Evolutionary conservation across 64 coral and sea anemone species (phyloP), one percentile per base, ranked within the genome.

Genomic region (Cladopsammia gracilis): DNA sequence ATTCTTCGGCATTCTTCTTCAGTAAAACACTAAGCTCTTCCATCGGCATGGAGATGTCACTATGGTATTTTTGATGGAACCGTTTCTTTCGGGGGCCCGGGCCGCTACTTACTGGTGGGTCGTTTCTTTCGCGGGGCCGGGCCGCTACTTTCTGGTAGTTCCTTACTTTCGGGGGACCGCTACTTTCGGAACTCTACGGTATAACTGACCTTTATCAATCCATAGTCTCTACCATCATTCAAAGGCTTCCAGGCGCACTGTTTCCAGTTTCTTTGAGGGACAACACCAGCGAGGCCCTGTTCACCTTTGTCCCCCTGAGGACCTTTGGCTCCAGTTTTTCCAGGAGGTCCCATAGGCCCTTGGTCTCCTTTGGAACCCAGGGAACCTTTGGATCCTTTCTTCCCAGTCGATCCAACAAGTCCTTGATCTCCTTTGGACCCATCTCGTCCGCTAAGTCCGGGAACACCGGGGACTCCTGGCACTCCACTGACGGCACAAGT

Each of bases 241-340:
- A 83, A 18, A 18, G 4, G 0, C 44, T 83, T 83, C 79, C 79
- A 83, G 4, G 58, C 16, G 13, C 58, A 83, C n/a, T 83, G 57
- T 83, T 83, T 83, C 79, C 79, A 83, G 79, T 57, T 77, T 7
- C 50, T 77, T 25, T 43, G 25, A 47, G 79, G 62, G 14, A 61
- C 58, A 4, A 57, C 75, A 0, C 20, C 75, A 19, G 79, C 10
- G 0, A 5, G 25, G 7, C 58, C 79, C 34, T 83, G 12, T 19
- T 61, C 25, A 9, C 79, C 79, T 10, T 82, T 59, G 16, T 16
- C 56, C 2, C 78, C 78, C 8, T 81, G 78, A 13, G 53, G 6
- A 10, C 78, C 78, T 20, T 48, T 60, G 6, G 49, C 22, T 16
- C 76, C 76, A 16, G 48, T 61, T 18, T 61, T 61, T 20, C 79